phyloP scores from a whole-genome alignment of 1,140 invertebrate species.

The Drosophila mauritiana region DNA sequence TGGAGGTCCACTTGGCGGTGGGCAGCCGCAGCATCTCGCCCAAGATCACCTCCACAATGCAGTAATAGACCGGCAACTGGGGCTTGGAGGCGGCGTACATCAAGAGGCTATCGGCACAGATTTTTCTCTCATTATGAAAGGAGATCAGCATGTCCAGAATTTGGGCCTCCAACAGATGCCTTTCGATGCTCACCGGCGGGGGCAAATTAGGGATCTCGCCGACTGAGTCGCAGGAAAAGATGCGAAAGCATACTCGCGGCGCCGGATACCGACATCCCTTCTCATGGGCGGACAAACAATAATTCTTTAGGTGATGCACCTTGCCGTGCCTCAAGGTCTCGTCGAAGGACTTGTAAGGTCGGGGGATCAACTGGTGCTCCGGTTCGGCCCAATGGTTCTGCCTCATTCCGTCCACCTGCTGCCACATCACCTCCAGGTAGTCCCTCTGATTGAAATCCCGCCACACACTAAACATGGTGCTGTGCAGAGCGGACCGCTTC shows the following conservation, averaged over 20 bases:
- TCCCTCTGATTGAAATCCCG: slow-evolving; percentile 91
- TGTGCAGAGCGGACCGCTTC: slow-evolving; percentile 94
- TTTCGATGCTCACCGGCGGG: slow-evolving; percentile 97
- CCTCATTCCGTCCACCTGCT: slow-evolving; percentile 94
- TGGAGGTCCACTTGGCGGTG: slow-evolving; percentile 92
- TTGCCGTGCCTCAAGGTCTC: slow-evolving; percentile 96
- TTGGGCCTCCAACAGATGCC: slow-evolving; percentile 98
- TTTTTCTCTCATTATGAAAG: slow-evolving; percentile 94
- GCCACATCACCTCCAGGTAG: slow-evolving; percentile 98
- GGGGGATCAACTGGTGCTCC: slow-evolving; percentile 91
- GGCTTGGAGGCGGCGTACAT: slow-evolving; percentile 93
- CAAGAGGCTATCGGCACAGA: slow-evolving; percentile 94
- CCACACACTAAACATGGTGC: slow-evolving; percentile 93
- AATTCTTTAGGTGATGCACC: slow-evolving; percentile 95
- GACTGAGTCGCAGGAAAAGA: slow-evolving; percentile 90
- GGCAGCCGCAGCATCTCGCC: slow-evolving; percentile 97
- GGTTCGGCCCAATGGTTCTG: slow-evolving; percentile 96
- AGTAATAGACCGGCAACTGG: slow-evolving; percentile 97
- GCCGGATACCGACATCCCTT: slow-evolving; percentile 92
- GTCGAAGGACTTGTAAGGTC: slow-evolving; percentile 98
- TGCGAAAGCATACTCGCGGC: slow-evolving; percentile 93
- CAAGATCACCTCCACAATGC: slow-evolving; percentile 98
- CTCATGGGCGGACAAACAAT: slow-evolving; percentile 94
- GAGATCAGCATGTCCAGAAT: slow-evolving; percentile 95
- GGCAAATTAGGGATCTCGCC: slow-evolving; percentile 91